phyloP scores from a whole-genome alignment of 1,140 invertebrate species.

The Macrobrachium nipponense region DNA sequence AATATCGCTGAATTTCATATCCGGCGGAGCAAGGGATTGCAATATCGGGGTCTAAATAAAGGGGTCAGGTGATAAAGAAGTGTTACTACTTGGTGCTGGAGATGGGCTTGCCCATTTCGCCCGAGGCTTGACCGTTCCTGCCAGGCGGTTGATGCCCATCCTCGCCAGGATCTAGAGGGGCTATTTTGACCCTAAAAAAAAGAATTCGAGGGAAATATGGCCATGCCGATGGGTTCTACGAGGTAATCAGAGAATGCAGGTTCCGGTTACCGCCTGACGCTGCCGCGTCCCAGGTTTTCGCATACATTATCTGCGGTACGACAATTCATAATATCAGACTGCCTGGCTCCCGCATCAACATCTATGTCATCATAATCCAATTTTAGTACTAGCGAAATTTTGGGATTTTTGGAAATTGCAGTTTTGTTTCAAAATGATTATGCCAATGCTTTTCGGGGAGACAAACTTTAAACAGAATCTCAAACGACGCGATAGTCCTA shows the following conservation, averaged over 20 bases:
- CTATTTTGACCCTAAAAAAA: not conserved
- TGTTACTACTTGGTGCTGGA: slow-evolving; percentile 48
- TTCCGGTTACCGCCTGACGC: no score
- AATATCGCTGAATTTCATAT: not conserved
- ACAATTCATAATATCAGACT: slow-evolving; percentile 42
- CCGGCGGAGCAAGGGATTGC: not conserved
- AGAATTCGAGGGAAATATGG: no score
- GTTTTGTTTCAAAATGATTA: not conserved
- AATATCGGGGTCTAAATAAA: not conserved
- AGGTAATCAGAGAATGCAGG: not conserved
- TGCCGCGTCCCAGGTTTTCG: not conserved
- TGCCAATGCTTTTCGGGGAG: not conserved
- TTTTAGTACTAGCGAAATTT: slow-evolving; percentile 17
- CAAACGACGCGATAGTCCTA: not conserved
- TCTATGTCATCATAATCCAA: slow-evolving; percentile 38
- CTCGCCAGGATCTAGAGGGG: not conserved
- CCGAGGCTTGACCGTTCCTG: slow-evolving; percentile 39
- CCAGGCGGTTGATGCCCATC: slow-evolving; percentile 23
- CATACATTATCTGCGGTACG: slow-evolving; percentile 32
- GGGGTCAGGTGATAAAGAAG: slow-evolving; percentile 29
- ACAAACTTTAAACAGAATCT: not conserved
- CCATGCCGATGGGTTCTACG: no score
- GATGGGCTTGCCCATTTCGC: slow-evolving; percentile 59
- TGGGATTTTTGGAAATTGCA: not conserved
- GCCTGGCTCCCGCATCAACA: slow-evolving; percentile 46